Percentiles rank a stretch among this genome's conserved stretches.
phyloP scores from a whole-genome alignment of 92 coral and sea anemone species.

The Bergia sp. region DNA sequence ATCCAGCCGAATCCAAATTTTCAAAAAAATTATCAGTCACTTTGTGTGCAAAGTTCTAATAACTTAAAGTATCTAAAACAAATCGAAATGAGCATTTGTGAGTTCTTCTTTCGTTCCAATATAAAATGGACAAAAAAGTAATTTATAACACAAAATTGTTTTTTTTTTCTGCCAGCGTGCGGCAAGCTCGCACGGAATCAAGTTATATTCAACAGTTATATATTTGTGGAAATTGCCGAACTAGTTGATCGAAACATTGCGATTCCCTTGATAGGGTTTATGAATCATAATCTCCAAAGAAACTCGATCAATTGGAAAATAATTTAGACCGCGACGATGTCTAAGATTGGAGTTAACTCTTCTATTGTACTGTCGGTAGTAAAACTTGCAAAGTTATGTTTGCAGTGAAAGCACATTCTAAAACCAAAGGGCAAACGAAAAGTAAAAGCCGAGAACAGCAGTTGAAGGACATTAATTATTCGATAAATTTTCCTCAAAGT shows the following conservation, averaged over 20 bases:
- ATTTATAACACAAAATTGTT: background rate
- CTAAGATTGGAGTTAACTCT: too few species aligned
- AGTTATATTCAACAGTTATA: background rate
- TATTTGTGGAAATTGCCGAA: background rate
- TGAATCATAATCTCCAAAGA: too few species aligned
- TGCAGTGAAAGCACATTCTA: background rate
- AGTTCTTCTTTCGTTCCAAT: too few species aligned
- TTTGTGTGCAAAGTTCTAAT: background rate
- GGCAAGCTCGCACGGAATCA: background rate
- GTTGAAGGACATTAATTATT: constrained; percentile 27
- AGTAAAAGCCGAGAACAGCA: background rate
- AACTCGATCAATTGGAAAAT: too few species aligned
- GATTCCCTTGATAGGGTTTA: too few species aligned
- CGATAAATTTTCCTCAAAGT: background rate
- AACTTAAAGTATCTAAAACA: background rate
- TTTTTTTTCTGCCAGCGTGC: too few species aligned
- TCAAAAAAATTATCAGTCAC: background rate
- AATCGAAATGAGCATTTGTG: background rate
- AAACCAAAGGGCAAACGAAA: constrained; percentile 30
- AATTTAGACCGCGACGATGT: too few species aligned
- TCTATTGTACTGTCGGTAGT: too few species aligned
- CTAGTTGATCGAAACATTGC: too few species aligned
- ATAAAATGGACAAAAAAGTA: background rate
- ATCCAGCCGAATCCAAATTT: background rate
- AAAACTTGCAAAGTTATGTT: background rate